A percentile compares a stretch with the other conserved stretches of the same genome.
Conservation (phyloP, 2,888 invertebrate genomes). For the Cheilosia scutellata region DNA sequence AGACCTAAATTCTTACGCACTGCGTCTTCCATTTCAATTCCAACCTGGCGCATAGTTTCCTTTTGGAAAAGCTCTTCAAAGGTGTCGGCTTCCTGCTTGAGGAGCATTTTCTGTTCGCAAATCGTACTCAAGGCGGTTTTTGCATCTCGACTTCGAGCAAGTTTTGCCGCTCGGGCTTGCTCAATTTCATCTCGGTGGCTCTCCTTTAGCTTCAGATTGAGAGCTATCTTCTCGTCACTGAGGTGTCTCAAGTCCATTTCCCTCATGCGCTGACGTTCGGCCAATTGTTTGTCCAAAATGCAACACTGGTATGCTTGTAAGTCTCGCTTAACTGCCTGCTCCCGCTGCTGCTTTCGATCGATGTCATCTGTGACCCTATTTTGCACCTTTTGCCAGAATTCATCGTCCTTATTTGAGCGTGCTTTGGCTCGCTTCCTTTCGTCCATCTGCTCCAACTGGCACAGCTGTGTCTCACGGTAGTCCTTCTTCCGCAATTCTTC, state of each 20-base stretch:
- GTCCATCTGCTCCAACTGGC: slow-evolving; percentile 81
- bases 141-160: slow-evolving; percentile 72
- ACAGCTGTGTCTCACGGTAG: slow-evolving; percentile 77
- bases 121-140: slow-evolving; percentile 29
- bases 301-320: slow-evolving; percentile 76
- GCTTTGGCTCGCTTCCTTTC: slow-evolving; percentile 79
- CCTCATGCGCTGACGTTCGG: slow-evolving; percentile 70
- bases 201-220: slow-evolving; percentile 72
- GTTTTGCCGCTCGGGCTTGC: slow-evolving; percentile 78
- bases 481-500: slow-evolving; percentile 80
- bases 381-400: slow-evolving; percentile 79
- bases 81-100: slow-evolving; percentile 74
- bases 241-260: slow-evolving; percentile 47
- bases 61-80: slow-evolving; percentile 78
- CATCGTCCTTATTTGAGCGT: slow-evolving; percentile 77
- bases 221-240: neutral
- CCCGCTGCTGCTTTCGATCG: slow-evolving; percentile 77
- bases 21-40: slow-evolving; percentile 75
- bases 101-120: slow-evolving; percentile 78
- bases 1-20: slow-evolving; percentile 76
- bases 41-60: slow-evolving; percentile 78
- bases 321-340: slow-evolving; percentile 76
- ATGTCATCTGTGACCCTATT: slow-evolving; percentile 73
- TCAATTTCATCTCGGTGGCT: slow-evolving; percentile 77
- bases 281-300: slow-evolving; percentile 77